A percentile compares a stretch with the other conserved stretches of the same genome.
Evolutionary conservation across 2,888 invertebrate species (phyloP).

Genomic region (Perizoma affinitatum): DNA sequence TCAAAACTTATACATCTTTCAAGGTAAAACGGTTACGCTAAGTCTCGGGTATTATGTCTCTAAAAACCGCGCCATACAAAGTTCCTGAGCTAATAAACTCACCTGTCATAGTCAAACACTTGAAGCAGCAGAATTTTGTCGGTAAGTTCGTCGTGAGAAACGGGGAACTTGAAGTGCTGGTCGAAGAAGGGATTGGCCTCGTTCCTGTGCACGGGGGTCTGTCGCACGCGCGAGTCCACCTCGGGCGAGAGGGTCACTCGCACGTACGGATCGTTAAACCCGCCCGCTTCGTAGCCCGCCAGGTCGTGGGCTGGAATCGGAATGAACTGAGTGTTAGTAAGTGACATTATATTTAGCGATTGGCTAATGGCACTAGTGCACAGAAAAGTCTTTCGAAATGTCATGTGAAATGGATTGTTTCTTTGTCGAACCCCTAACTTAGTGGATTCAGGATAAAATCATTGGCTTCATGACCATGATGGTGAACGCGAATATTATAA

Average conservation of each 20-base stretch:
- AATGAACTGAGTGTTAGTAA: neutral
- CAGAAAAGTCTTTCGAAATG: too few relatives aligned
- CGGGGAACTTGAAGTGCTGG: conserved; percentile 96
- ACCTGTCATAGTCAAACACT: conserved; percentile 86
- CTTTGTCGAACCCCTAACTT: too few relatives aligned
- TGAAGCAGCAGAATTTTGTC: conserved; percentile 91
- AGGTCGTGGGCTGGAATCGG: conserved; percentile 88
- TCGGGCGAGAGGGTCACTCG: conserved; percentile 91
- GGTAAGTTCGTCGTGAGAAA: conserved; percentile 93
- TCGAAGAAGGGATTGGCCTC: conserved; percentile 95
- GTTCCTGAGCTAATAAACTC: conserved; percentile 6
- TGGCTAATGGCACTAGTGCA: too few relatives aligned
- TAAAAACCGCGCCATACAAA: too few relatives aligned
- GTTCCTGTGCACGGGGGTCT: conserved; percentile 92
- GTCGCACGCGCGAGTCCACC: conserved; percentile 92
- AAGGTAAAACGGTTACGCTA: too few relatives aligned
- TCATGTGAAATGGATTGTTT: too few relatives aligned
- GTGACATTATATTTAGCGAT: too few relatives aligned
- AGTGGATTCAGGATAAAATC: too few relatives aligned
- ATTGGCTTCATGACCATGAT: too few relatives aligned
- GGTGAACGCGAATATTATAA: too few relatives aligned
- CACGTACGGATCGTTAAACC: conserved; percentile 95
- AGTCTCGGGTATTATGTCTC: too few relatives aligned
- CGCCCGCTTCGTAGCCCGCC: conserved; percentile 92
- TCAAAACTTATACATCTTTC: too few relatives aligned